Evolutionary conservation across 2,797 vertebrate genomes (phyloP), one percentile per base, ranked within the genome.

Genomic region (Alcedo quadribrachys): DNA sequence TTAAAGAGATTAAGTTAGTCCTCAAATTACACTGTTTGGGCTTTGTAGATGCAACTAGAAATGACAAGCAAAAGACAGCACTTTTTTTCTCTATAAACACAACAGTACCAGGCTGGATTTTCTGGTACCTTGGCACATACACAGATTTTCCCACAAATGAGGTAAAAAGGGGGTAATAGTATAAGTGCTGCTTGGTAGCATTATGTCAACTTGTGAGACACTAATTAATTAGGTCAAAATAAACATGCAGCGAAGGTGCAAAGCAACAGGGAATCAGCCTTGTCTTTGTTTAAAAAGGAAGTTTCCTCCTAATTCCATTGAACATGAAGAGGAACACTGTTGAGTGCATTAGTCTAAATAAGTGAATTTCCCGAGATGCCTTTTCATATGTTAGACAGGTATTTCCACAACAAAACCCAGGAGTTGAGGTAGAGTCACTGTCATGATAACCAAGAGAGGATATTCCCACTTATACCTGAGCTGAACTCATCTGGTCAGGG

Each of bases 401-500:
- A 73, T 96, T 96, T 95, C 63, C 46, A 84, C 78, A 92, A 69
- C 71, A 78, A 85, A 94, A 86, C 77, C 43, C 2, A 19, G 65
- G 62, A 91, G 45, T 70, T 8, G 8, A 94, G 93, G 73, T 27
- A 89, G 82, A 81, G 85, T 91, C 62, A 51, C 48, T 24, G 25
- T 82, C 94, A 22, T 2, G 14, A 37, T n/a, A 53, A 40, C 27
- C 75, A 83, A 1, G 24, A 82, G 88, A 87, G 66, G 55, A 35
- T 67, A 66, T 85, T 85, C 60, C 60, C 61, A 61, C 60, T 62
- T 92, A 61, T 53, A 89, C 83, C 92, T 85, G 53, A 76, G 83
- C 76, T 95, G 92, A 96, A 65, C 78, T 81, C 81, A 32, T 92
- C 91, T 84, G 54, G 40, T 93, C 79, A 71, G 86, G 88, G 87